Evolutionary conservation across 1,140 invertebrate genomes (phyloP).

Genomic region (Littorina saxatilis): DNA sequence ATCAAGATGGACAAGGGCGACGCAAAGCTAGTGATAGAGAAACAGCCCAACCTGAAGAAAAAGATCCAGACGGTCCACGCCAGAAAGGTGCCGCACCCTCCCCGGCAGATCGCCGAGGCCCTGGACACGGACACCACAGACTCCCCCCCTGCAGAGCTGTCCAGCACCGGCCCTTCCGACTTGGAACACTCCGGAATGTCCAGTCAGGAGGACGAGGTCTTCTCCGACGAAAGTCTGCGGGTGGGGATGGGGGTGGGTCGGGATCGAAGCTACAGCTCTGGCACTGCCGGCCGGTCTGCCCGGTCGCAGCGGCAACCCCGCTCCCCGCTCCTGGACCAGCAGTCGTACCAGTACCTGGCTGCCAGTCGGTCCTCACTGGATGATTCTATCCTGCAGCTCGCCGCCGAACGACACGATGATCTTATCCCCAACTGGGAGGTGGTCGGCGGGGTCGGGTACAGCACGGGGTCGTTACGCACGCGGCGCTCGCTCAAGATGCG

Average conservation of each 20-base stretch:
- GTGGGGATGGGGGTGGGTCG: neutral
- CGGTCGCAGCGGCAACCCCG: neutral
- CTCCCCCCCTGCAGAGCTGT: conserved; percentile 37
- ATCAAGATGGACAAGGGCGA: conserved; percentile 47
- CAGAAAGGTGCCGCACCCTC: conserved; percentile 46
- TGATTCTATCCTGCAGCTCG: conserved; percentile 63
- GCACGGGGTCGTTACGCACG: conserved; percentile 59
- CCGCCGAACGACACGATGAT: conserved; percentile 59
- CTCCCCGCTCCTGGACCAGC: conserved; percentile 18
- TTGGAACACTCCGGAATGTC: conserved; percentile 41
- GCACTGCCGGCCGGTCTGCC: neutral
- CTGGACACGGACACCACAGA: conserved; percentile 41
- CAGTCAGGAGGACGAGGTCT: conserved; percentile 45
- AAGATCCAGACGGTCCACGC: conserved; percentile 50
- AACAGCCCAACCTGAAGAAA: conserved; percentile 60
- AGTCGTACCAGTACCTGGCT: conserved; percentile 43
- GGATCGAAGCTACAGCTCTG: conserved; percentile 32
- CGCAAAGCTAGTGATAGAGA: conserved; percentile 61
- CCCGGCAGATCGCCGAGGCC: conserved; percentile 48
- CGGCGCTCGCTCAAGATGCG: conserved; percentile 65
- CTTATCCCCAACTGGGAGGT: conserved; percentile 47
- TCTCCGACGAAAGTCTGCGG: conserved; percentile 28
- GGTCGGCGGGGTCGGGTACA: conserved; percentile 40
- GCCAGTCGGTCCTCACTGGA: conserved; percentile 64
- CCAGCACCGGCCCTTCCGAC: conserved; percentile 44